Base-by-base conservation (phyloP, 2,888 invertebrate genomes). In the Drosophila percnosoma region DNA sequence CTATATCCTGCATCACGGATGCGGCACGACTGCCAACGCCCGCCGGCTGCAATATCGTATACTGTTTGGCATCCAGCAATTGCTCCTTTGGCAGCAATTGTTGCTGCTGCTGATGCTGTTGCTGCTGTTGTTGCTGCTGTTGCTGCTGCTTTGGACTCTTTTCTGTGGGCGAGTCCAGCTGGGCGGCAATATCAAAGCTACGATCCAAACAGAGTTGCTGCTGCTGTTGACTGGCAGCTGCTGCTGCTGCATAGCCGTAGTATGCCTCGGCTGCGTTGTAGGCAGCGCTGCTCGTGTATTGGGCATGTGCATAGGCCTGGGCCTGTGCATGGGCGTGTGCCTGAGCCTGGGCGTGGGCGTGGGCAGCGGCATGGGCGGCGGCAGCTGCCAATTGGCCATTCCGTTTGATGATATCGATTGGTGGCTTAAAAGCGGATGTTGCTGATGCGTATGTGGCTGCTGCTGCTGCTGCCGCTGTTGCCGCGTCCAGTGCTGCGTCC, bases 31-130 rank as follows among this genome's bases (percentile, higher is more conserved):
- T 97, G 5, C 97, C 96, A 0, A 95, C 95, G 36, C 96, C 96
- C 15, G 97, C 97, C 1, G 97, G 97, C 93, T 97, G 97, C 75
- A 97, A 94, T 82, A 97, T 97, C 72, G 97, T 97, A 91, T 97
- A 97, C 92, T 97, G 97, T 93, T 97, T 97, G 72, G 95, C 95
- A 73, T 92, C 92, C 27, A 76, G 61, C 59, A 63, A n/a, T 48
- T 70, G 40, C 31, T 57, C 72, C 68, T 63, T 69, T 45, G 70
- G 49, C 63, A 33, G 49, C 21, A 69, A 18, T 33, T 6, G 38
- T 34, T 61, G 61, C 21, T 24, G 36, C 31, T 33, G 33, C 33
- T 33, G 31, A 31, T 31, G 31, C 31, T 31, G 31, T 2, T 52
- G 55, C 11, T 57, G 55, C 55, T 83, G 55, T 52, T 57, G 55